Evolutionary conservation across 2,113 vertebrate species (phyloP), one percentile per base, ranked within the genome.

Genomic region (Willisornis vidua): DNA sequence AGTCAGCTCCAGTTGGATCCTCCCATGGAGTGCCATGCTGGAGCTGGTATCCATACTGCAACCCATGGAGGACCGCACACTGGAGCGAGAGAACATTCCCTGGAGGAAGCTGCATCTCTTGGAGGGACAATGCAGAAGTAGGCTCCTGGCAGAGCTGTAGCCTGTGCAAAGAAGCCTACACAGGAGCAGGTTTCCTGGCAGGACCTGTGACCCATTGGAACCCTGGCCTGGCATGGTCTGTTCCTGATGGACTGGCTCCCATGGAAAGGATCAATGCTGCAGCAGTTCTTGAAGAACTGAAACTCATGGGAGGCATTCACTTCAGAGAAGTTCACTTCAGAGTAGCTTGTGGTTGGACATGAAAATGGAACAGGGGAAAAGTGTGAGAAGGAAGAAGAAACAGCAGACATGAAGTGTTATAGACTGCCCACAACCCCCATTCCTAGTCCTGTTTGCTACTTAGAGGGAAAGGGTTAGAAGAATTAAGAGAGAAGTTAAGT

Each of bases 61-160:
- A 4, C 8, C 41, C 1, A 0, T 48, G 45, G n/a, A 35, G 41
- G 10, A 9, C 4, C 10, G 22, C 4, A 33, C 31, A 3, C 7
- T 19, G 37, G 35, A 35, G 45, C 18, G 25, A 26, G 35, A 6
- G 9, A 18, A 41, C 22, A 14, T 41, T 8, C 5, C 41, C 20
- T 35, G 41, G 17, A n/a, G 29, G 23, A 83, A n/a, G 14, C 13
- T 51, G 55, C 25, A n/a, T 19, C 12, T 17, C 20, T 13, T 13
- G 24, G 25, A 73, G 14, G 37, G 25, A 7, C 29, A 23, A 10
- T 9, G 37, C 12, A 81, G 52, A 51, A 61, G 19, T 7, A 45
- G 39, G 12, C 3, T 72, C 12, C 48, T 59, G 54, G 37, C 17
- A 62, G 43, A 62, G 18, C 15, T 37, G 18, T n/a, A 33, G 22